Percentiles rank a stretch among this genome's conserved stretches.
Conservation (phyloP, 2,113 vertebrate genomes). For the Neopipo cinnamomea region DNA sequence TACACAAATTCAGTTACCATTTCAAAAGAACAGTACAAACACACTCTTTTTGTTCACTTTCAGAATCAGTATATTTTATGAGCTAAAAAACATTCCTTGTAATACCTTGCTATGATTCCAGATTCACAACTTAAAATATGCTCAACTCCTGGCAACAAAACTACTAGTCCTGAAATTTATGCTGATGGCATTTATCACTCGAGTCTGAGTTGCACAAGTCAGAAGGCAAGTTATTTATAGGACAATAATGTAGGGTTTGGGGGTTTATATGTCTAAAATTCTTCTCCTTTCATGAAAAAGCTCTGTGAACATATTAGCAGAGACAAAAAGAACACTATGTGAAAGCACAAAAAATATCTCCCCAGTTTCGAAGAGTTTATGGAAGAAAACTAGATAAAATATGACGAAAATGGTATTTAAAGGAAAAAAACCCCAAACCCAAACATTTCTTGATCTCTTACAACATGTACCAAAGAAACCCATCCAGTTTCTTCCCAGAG, state of each 20-base stretch:
- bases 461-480: not conserved
- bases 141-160: not conserved
- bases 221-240: not conserved
- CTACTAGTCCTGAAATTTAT: not conserved
- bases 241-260: not conserved
- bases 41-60: not conserved
- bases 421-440: not conserved
- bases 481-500: not conserved
- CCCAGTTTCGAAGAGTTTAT: not conserved
- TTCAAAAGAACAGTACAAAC: not conserved
- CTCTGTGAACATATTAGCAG: not conserved
- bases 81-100: not conserved
- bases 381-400: not conserved
- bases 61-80: not conserved
- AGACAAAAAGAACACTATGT: not conserved
- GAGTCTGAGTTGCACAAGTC: not conserved
- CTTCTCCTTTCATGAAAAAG: not conserved
- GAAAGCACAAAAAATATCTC: not conserved
- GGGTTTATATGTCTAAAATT: not conserved
- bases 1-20: not conserved
- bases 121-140: accelerated
- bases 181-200: not conserved
- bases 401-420: not conserved
- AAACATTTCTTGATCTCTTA: not conserved
- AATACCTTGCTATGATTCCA: not conserved